Evolutionary conservation across 2,797 vertebrate genomes (phyloP).

Genomic region (Mareca penelope): DNA sequence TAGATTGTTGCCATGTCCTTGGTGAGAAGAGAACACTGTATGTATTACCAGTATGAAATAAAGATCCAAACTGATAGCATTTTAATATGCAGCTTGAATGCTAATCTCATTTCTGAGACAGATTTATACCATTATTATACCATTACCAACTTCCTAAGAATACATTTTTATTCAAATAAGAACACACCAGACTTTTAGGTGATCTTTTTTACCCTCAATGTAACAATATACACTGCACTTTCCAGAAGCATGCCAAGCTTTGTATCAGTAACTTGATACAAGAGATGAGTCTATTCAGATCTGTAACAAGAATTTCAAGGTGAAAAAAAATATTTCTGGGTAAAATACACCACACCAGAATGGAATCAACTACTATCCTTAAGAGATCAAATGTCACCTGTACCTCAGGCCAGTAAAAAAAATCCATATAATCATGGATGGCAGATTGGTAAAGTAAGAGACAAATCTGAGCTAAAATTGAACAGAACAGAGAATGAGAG

Average conservation of each 20-base stretch:
- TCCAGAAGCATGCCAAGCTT: neutral
- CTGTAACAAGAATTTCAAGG: neutral
- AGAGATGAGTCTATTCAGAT: neutral
- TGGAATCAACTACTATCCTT: neutral
- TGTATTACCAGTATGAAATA: neutral
- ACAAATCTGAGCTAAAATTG: neutral
- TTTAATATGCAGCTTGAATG: neutral
- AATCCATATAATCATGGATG: neutral
- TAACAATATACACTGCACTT: neutral
- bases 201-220: neutral
- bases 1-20: neutral
- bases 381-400: neutral
- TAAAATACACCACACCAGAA: neutral
- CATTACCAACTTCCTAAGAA: neutral
- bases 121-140: neutral
- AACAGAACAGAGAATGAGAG: fast-evolving
- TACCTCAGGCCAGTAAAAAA: neutral
- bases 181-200: neutral
- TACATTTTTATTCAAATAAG: neutral
- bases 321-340: neutral
- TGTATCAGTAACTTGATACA: neutral
- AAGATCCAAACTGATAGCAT: neutral
- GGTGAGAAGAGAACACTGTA: neutral
- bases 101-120: neutral
- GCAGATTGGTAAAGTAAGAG: neutral